Conservation (phyloP, 2,113 vertebrate species). For the Rhipidura dahli region DNA sequence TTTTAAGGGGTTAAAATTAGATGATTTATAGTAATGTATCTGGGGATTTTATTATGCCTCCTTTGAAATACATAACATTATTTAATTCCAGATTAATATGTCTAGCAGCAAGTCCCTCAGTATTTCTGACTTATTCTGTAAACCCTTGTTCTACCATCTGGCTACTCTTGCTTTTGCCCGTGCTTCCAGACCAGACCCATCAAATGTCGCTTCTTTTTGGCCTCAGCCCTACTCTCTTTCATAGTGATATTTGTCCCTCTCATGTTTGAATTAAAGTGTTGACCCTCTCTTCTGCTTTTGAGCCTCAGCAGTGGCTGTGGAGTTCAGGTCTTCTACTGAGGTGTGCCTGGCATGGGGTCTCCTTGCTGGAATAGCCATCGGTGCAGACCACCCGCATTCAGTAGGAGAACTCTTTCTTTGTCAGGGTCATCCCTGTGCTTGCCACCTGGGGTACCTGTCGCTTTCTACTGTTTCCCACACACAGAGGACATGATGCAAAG, state of each 20-base stretch:
- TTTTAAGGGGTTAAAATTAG: slow-evolving; percentile 36
- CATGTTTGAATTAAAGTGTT: neutral
- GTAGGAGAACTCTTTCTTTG: neutral
- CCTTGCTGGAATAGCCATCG: accelerated
- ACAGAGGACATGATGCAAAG: neutral
- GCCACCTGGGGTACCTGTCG: too few species aligned
- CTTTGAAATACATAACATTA: slow-evolving; percentile 39
- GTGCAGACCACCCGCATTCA: neutral
- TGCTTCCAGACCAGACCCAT: neutral
- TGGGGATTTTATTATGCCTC: slow-evolving; percentile 27
- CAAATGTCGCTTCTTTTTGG: neutral
- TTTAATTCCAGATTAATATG: slow-evolving; percentile 23
- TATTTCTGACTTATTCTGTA: neutral
- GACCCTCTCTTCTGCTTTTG: neutral
- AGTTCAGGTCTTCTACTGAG: neutral
- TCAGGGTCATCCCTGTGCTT: neutral
- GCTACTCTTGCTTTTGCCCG: neutral
- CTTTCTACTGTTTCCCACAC: neutral
- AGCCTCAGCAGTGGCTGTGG: neutral
- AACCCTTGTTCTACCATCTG: neutral
- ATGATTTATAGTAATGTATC: neutral
- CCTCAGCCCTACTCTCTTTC: neutral
- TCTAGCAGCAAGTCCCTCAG: neutral
- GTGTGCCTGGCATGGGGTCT: neutral
- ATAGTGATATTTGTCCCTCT: neutral